phyloP scores from a whole-genome alignment of 2,888 invertebrate genomes.

The Oeneis ivallda region DNA sequence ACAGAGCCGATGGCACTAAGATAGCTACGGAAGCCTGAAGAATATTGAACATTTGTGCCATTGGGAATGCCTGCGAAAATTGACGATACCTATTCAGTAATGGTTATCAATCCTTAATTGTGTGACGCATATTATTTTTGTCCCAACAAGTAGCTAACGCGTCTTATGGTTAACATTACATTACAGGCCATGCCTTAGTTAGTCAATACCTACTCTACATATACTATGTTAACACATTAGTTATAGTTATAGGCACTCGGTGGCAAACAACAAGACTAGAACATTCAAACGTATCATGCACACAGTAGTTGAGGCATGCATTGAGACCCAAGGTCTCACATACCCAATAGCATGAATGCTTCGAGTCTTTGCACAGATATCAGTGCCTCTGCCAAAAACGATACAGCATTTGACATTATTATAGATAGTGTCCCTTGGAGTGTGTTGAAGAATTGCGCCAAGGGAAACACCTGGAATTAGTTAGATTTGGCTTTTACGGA shows the following conservation, averaged over 20 bases:
- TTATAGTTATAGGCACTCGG: not conserved
- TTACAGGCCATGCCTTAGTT: conserved; percentile 15
- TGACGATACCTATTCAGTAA: conserved; percentile 34
- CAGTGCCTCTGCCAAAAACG: conserved; percentile 82
- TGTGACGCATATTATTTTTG: not conserved
- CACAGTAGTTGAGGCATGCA: conserved; percentile 36
- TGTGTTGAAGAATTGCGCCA: conserved; percentile 84
- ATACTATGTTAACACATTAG: conserved; percentile 3
- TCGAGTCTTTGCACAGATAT: conserved; percentile 83
- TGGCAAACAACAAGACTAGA: conserved; percentile 23
- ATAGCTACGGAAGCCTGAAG: conserved; percentile 83
- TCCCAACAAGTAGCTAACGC: not conserved
- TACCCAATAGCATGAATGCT: conserved; percentile 81
- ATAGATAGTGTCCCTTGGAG: conserved; percentile 84
- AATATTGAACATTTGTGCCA: conserved; percentile 89
- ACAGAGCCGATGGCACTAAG: conserved; percentile 77
- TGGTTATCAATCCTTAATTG: not conserved
- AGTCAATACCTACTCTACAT: conserved; percentile 8
- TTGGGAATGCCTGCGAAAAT: conserved; percentile 84
- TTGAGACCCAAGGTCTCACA: conserved; percentile 53
- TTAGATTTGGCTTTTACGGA: conserved; percentile 28
- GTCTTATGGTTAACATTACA: conserved; percentile 2
- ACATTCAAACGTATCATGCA: conserved; percentile 42
- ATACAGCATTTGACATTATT: conserved; percentile 82
- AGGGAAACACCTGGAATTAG: conserved; percentile 78